Conservation (phyloP, 2,113 vertebrate genomes). For the Spheniscus mendiculus region DNA sequence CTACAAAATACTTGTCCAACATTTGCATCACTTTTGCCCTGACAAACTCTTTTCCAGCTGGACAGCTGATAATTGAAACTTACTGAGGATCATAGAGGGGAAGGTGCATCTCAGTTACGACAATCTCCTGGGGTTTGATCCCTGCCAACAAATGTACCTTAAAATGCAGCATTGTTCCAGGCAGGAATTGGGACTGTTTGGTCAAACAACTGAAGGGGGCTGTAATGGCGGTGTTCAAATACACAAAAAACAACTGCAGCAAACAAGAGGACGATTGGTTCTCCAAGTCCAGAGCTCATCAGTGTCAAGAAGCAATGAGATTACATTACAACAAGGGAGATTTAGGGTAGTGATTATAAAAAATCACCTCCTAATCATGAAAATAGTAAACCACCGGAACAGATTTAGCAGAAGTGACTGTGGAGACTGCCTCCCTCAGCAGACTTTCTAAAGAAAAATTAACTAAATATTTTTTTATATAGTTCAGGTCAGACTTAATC, state of each 20-base stretch:
- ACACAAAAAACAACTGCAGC: neutral
- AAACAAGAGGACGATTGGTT: neutral
- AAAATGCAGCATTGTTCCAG: neutral
- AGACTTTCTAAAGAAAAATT: neutral
- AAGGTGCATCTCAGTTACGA: neutral
- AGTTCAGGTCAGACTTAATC: neutral
- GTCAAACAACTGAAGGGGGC: neutral
- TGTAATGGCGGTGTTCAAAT: neutral
- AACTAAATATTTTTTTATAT: neutral
- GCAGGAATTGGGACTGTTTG: neutral
- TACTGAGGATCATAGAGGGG: neutral
- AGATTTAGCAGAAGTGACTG: neutral
- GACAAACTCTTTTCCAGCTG: neutral
- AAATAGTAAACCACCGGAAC: neutral
- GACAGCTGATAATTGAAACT: neutral
- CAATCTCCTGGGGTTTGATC: neutral
- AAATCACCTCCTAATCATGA: neutral
- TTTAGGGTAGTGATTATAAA: neutral
- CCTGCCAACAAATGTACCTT: neutral
- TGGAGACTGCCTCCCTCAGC: neutral
- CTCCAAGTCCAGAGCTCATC: neutral
- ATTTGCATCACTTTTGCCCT: neutral
- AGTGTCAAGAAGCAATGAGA: neutral
- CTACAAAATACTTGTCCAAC: neutral
- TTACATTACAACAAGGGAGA: neutral